Evolutionary conservation across 2,888 invertebrate genomes (phyloP), one percentile per base, ranked within the genome.

Genomic region (Erpobdella octoculata): DNA sequence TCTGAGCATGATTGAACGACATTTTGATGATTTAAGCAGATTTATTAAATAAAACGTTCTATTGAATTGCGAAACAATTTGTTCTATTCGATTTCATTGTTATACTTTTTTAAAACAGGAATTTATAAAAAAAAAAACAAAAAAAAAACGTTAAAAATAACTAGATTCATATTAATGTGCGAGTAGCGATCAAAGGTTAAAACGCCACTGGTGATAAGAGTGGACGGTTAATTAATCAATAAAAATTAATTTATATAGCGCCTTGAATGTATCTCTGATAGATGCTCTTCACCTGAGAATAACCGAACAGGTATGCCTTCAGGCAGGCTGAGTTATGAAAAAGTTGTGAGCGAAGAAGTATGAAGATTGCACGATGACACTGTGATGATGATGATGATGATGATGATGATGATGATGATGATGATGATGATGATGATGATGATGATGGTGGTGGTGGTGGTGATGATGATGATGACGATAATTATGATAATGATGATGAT

Each of bases 371-470:
- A 41, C 9, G 41, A 41, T 9, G 18, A 12, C 9, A 41, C 18
- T 41, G n/a, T 53, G 53, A 53, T 9, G 53, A 53, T 53, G 53
- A 53, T n/a, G 53, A 53, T n/a, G 53, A n/a, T n/a, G 3, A 48
- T 48, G 48, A 48, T 6, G 48, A 48, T 48, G 48, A 48, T 48
- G 12, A 48, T 9, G 48, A 25, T 12, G 18, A 12, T 41, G 18
- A 41, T 41, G 9, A 41, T 18, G 9, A 41, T 12, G 18, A 48
- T 48, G 12, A 21, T 3, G 12, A 9, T 48, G n/a, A 9, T 53
- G 53, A 12, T 53, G 53, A 53, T 53, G 12, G 8, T 53, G 53
- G 28, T 53, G 53, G n/a, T n/a, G n/a, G 12, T 48, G n/a, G 12
- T 53, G 53, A 12, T 53, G 53, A 53, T 53, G 12, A 12, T 53